A percentile compares a stretch with the other conserved stretches of the same genome.
phyloP scores from a whole-genome alignment of 2,113 vertebrate species.

The Dicerorhinus sumatrensis region DNA sequence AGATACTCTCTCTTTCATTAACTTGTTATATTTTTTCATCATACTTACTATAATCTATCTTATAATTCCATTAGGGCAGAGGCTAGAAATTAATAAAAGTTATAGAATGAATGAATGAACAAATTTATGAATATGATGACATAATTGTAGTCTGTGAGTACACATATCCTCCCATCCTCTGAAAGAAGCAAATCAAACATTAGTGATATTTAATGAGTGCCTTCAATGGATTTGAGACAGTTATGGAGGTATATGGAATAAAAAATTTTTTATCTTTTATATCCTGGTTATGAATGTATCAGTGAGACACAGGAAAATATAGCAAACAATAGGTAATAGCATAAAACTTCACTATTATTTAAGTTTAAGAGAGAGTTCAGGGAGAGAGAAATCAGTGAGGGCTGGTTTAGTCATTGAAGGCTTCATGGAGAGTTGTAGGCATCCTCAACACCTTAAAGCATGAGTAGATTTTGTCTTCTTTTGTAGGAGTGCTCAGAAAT shows the following conservation, averaged over 20 bases:
- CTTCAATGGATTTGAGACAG: not conserved
- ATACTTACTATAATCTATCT: not conserved
- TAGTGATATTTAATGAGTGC: not conserved
- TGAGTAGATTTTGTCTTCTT: not conserved
- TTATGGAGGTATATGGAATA: not conserved
- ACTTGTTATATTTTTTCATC: not conserved
- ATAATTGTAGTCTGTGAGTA: not conserved
- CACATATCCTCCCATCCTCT: not conserved
- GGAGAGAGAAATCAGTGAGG: not conserved
- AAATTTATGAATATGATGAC: not conserved
- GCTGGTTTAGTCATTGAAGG: not conserved
- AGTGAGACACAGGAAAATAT: not conserved
- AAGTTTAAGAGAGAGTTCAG: not conserved
- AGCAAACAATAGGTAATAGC: not conserved
- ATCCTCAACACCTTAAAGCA: not conserved
- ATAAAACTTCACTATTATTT: not conserved
- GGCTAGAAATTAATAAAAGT: not conserved
- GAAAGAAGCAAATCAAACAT: not conserved
- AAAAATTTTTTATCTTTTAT: not conserved
- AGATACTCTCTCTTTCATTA: not conserved
- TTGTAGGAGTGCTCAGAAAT: not conserved
- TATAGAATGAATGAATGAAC: not conserved
- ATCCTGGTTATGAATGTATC: not conserved
- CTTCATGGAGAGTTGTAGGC: not conserved
- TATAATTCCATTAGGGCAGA: not conserved